Base-by-base conservation (phyloP, 2,888 invertebrate genomes). In the Caenorhabditis afra region DNA sequence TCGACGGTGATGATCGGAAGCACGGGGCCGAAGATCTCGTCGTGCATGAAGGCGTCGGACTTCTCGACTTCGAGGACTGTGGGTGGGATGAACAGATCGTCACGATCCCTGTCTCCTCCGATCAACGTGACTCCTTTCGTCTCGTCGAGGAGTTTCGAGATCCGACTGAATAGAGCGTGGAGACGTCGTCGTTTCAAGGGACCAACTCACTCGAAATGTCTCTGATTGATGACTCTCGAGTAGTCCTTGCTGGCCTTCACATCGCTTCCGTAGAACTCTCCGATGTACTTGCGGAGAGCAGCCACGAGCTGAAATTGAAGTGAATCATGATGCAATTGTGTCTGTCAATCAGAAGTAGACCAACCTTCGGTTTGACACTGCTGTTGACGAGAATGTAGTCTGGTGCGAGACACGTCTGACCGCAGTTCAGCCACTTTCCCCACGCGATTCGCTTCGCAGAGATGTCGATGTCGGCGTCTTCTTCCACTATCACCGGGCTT, bases 21-120 rank as follows among this genome's bases (percentile, higher is more conserved):
- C 87, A 99, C 93, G 3, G 98, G 98, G 0, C 98, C 98, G 91
- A 98, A 99, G 87, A 98, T 96, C 93, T 98, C 98, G 85, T 97
- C 92, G 81, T 92, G 90, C 93, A 93, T 93, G 67, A 91, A 82
- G 1, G 89, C 93, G 91, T 96, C 96, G 0, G 92, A 92, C 0
- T 93, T 91, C 67, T 93, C 93, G 0, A 96, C 94, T 90, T 89
- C 87, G n/a, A 93, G 86, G 67, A 98, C 93, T 0, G 96, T 96
- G 0, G 97, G 97, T 59, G 94, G 93, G 80, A 98, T 95, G 90
- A 93, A 96, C 70, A 93, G 93, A 82, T 96, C 95, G 23, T 92
- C 91, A 0, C 94, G 92, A 90, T 96, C 94, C 64, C 92, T 92
- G 55, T 93, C 82, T 50, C 81, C 84, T 16, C 70, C 92, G 44